Percentiles rank a stretch among this genome's conserved stretches.
Conservation (phyloP, 2,888 invertebrate genomes). For the Drosophila nigricruria region DNA sequence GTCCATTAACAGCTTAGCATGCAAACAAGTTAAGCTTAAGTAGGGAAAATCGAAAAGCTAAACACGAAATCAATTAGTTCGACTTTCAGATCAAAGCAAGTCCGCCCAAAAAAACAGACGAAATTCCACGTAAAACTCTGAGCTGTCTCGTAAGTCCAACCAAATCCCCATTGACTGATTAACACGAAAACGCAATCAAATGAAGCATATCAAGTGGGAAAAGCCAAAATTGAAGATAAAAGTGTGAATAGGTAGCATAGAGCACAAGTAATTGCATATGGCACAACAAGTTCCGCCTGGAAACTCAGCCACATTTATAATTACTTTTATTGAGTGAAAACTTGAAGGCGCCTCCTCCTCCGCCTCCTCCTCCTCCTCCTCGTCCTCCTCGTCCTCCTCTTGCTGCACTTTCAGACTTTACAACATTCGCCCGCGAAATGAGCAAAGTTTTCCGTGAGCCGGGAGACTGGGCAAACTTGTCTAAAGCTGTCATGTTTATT, state of each 20-base stretch:
- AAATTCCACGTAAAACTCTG: neutral
- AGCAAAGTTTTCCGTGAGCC: constrained; percentile 41
- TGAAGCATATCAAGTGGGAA: constrained; percentile 49
- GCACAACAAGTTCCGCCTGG: constrained; percentile 10
- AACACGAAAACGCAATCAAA: constrained; percentile 62
- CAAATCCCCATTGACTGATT: constrained; percentile 60
- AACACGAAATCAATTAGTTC: constrained; percentile 54
- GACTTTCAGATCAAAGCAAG: constrained; percentile 61
- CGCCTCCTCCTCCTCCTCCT: too few relatives aligned
- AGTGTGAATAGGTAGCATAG: neutral
- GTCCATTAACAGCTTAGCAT: constrained; percentile 7
- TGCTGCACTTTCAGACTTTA: constrained; percentile 31
- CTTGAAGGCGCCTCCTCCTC: neutral
- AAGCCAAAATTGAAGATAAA: constrained; percentile 31
- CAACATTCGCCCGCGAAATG: constrained; percentile 29
- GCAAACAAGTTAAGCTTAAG: constrained; percentile 19
- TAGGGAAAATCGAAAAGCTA: constrained; percentile 16
- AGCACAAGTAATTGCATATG: constrained; percentile 16
- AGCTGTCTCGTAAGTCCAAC: constrained; percentile 9
- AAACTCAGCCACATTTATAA: constrained; percentile 45
- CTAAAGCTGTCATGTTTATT: constrained; percentile 45
- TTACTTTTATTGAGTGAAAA: constrained; percentile 48
- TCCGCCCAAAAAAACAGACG: constrained; percentile 22
- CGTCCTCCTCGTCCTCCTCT: neutral
- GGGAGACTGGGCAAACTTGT: constrained; percentile 1